Base-by-base conservation (phyloP, 2,888 invertebrate species). In the Lithophane semibrunnea region DNA sequence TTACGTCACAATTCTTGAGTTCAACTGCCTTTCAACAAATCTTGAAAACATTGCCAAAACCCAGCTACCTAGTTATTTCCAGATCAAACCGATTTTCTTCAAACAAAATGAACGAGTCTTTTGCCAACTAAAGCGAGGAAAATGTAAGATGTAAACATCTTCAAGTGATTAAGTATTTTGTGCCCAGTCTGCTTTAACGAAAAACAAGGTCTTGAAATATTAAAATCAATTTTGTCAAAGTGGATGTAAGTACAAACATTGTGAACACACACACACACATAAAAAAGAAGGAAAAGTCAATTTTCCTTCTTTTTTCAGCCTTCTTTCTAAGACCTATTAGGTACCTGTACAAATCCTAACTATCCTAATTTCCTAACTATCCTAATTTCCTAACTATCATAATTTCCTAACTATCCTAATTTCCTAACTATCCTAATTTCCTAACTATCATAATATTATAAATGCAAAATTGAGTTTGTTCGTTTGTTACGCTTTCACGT, bases 61-160 rank as follows among this genome's bases (percentile, higher is more conserved):
- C n/a, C 47, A 21, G n/a, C 63, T 29, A 54, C 42, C 64, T 56
- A 73, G 66, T 80, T 79, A 79, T 74, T 80, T 74, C 16, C 73
- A 79, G 58, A 78, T 66, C 80, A 61, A 61, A 69, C 44, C 68
- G 54, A 60, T 72, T 64, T 72, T 69, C 77, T 65, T 18, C 60
- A 68, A 82, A 69, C 49, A 69, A 77, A 82, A 77, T 44, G 29
- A 66, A 74, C 29, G 47, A 69, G 54, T 77, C 64, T 77, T 72
- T n/a, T 65, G 71, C 64, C 58, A 77, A 77, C 44, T 58, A 58
- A 71, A 68, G 61, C 52, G 54, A 52, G 13, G 58, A 54, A 74
- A 80, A 80, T 66, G 42, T 61, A 80, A 61, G 66, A 74, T 49
- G 58, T 80, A 80, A 79, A 73, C 80, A 61, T 56, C 54, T 74